Evolutionary conservation across 2,797 vertebrate genomes (phyloP), one percentile per base, ranked within the genome.

Genomic region (Gymnocypris eckloni): DNA sequence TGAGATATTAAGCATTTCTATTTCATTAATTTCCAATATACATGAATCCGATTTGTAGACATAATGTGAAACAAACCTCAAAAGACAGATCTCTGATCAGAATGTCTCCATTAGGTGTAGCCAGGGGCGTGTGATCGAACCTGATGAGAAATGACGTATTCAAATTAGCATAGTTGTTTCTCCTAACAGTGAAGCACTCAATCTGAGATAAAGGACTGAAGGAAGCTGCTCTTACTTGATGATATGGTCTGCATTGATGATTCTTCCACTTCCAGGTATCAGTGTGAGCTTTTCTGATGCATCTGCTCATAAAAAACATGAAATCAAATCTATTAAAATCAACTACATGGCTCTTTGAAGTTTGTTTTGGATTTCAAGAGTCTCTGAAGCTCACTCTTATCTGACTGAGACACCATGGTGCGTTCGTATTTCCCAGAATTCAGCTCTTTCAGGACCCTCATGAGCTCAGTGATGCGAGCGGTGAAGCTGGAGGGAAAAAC

Each of bases 91-190:
- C 97, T 93, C 85, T 92, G 91, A 99, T 99, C 88, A 99, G 93
- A 86, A 99, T 12, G 89, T 99, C 98, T 90, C 98, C 98, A 90
- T 99, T 99, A 88, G 98, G 98, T 25, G 98, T 99, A 83, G 96
- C 97, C 81, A 99, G 91, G 0, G 98, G 98, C 83, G 97, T 97
- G 67, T 97, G 97, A 80, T 99, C 97, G 95, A 99, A 99, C 89
- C 98, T 99, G 90, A 90, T 81, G 82, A 78, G 33, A 91, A 87
- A 86, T 39, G 0, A 15, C 13, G 39, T 37, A 22, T 52, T 15
- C 15, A 37, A 50, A 18, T 79, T 0, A 33, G 4, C 41, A 67
- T 50, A 37, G 11, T 5, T 52, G 9, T 3, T 18, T 61, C 22
- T 39, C 50, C 13, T 6, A 39, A 43, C 1, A 15, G 48, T 20